Percentiles rank a stretch among this genome's conserved stretches.
Evolutionary conservation across 1,140 invertebrate species (phyloP).

Genomic region (Psilanteris sp.): DNA sequence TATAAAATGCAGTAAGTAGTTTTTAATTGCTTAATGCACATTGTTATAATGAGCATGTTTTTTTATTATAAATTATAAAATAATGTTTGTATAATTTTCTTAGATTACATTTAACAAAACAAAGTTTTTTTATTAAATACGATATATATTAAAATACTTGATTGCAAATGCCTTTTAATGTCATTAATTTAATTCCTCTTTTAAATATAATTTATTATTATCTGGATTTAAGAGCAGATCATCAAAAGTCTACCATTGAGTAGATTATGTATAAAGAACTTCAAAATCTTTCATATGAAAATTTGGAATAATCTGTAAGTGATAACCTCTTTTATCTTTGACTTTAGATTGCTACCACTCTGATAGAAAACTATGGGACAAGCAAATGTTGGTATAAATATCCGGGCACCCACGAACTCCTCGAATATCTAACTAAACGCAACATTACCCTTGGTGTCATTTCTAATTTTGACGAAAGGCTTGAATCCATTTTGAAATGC

Average conservation of each 20-base stretch:
- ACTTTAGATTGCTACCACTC: conserved; percentile 70
- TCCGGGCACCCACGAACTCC: conserved; percentile 83
- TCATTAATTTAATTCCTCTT: too few relatives aligned
- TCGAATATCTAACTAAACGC: conserved; percentile 81
- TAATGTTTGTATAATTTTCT: too few relatives aligned
- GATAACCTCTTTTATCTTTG: conserved; percentile 54
- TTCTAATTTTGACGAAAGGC: conserved; percentile 92
- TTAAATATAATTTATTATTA: too few relatives aligned
- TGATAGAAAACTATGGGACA: conserved; percentile 83
- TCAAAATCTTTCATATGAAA: conserved; percentile 33
- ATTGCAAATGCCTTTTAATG: too few relatives aligned
- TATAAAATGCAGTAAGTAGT: too few relatives aligned
- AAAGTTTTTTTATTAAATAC: too few relatives aligned
- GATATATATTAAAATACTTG: too few relatives aligned
- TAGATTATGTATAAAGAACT: conserved; percentile 22
- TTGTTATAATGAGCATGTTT: too few relatives aligned
- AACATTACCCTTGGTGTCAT: conserved; percentile 86
- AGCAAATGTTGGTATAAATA: conserved; percentile 85
- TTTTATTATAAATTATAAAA: too few relatives aligned
- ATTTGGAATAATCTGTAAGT: conserved; percentile 40
- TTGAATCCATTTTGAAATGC: conserved; percentile 84
- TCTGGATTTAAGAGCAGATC: too few relatives aligned
- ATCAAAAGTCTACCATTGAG: conserved; percentile 4
- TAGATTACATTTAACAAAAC: too few relatives aligned
- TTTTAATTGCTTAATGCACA: too few relatives aligned